Evolutionary conservation across 1,140 invertebrate species (phyloP).

Genomic region (Hypsibius dujardini): DNA sequence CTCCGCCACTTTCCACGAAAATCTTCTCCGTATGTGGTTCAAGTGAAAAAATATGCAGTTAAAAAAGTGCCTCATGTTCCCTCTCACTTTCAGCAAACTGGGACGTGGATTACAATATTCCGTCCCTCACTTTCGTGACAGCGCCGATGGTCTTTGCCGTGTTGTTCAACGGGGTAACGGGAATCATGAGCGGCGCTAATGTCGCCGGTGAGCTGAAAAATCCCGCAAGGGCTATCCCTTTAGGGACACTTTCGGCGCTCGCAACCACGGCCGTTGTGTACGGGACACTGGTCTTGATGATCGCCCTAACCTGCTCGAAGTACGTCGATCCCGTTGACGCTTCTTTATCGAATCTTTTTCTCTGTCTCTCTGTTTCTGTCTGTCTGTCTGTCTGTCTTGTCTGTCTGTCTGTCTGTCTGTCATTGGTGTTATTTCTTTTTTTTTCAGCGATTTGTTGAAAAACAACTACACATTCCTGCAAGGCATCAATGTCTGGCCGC

Average conservation of each 20-base stretch:
- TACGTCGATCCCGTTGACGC: too few relatives aligned
- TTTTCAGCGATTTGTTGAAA: conserved; percentile 47
- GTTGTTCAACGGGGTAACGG: conserved; percentile 83
- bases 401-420: neutral
- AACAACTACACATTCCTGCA: conserved; percentile 89
- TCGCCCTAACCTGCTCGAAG: conserved; percentile 60
- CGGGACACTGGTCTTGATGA: conserved; percentile 60
- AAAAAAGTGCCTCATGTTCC: too few relatives aligned
- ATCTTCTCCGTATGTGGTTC: conserved; percentile 44
- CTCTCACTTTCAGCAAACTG: conserved; percentile 41
- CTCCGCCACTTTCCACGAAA: conserved; percentile 49
- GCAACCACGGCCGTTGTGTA: conserved; percentile 79
- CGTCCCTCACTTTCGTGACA: conserved; percentile 43
- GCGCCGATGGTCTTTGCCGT: conserved; percentile 89
- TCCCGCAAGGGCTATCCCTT: conserved; percentile 75
- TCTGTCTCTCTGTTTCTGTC: too few relatives aligned
- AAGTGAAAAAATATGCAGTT: too few relatives aligned
- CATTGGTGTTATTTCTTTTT: conserved; percentile 19
- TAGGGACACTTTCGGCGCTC: conserved; percentile 76
- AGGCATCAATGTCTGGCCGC: conserved; percentile 68
- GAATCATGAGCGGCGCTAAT: conserved; percentile 97
- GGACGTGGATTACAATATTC: conserved; percentile 63
- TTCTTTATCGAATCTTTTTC: too few relatives aligned
- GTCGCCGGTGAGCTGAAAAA: conserved; percentile 82
- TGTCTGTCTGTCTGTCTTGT: neutral